A percentile compares a stretch with the other conserved stretches of the same genome.
These are phyloP conservation scores for Sepioteuthis lessoniana DNA, from an alignment of 2,888 invertebrate species.

Conservation along the genomic window DNA sequence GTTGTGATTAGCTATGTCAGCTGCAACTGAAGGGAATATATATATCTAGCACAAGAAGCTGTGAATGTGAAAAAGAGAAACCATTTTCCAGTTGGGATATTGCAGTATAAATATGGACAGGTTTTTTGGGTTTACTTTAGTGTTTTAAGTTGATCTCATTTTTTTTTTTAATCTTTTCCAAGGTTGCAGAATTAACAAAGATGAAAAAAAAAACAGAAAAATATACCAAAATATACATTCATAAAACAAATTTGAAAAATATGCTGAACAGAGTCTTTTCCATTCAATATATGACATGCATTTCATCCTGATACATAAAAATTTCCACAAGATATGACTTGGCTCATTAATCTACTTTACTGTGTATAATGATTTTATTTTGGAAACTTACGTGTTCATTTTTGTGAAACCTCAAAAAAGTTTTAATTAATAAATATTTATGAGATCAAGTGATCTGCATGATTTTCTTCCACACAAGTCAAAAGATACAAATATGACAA, in stretches of 20 bases:
- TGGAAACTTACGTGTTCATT: neutral
- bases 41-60: neutral
- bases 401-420: neutral
- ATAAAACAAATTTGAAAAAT: neutral
- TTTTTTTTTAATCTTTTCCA: too few relatives aligned
- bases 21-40: neutral
- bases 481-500: neutral
- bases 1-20: neutral
- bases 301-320: neutral
- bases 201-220: too few relatives aligned
- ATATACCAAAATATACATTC: too few relatives aligned
- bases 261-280: neutral
- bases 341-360: neutral
- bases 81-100: too few relatives aligned
- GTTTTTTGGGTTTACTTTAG: too few relatives aligned
- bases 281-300: neutral
- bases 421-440: neutral
- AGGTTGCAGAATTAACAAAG: too few relatives aligned
- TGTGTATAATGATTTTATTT: neutral
- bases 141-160: too few relatives aligned
- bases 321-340: neutral
- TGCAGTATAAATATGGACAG: too few relatives aligned
- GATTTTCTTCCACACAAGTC: neutral
- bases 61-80: too few relatives aligned
- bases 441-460: neutral